Evolutionary conservation across 2,797 vertebrate genomes (phyloP).

Genomic region (Amblyraja radiata): DNA sequence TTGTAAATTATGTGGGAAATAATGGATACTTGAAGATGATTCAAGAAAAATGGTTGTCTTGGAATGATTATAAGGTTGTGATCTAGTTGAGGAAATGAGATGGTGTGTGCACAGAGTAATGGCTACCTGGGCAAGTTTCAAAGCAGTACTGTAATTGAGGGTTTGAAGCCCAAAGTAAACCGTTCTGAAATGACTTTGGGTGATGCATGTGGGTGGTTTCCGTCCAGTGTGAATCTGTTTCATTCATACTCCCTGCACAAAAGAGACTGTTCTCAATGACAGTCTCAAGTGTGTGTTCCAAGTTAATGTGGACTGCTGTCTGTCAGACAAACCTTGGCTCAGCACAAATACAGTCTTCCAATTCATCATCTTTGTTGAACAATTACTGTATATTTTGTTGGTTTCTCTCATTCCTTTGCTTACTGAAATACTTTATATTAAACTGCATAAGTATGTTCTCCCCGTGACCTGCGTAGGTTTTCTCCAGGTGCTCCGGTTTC

Average conservation of each 20-base stretch:
- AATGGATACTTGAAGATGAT: background rate
- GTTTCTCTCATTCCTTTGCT: background rate
- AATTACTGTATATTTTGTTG: background rate
- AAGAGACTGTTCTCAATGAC: background rate
- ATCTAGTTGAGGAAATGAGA: conserved; percentile 11
- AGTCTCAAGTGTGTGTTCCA: background rate
- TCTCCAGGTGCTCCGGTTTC: no score
- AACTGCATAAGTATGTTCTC: background rate
- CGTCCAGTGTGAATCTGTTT: background rate
- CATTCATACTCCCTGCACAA: background rate
- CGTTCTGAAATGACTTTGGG: background rate
- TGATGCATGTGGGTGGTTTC: background rate
- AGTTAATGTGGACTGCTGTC: background rate
- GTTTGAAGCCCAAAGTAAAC: background rate
- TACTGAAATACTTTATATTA: background rate
- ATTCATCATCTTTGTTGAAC: background rate
- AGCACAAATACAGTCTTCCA: background rate
- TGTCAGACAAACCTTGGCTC: background rate
- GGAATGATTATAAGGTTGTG: conserved; percentile 9
- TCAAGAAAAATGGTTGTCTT: conserved; percentile 7
- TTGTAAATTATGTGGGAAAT: background rate
- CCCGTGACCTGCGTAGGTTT: no score
- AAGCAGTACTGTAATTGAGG: conserved; percentile 1
- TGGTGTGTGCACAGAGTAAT: background rate
- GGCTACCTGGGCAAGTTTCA: conserved; percentile 28